phyloP scores from a whole-genome alignment of 2,113 vertebrate species.

The Gobio gobio region DNA sequence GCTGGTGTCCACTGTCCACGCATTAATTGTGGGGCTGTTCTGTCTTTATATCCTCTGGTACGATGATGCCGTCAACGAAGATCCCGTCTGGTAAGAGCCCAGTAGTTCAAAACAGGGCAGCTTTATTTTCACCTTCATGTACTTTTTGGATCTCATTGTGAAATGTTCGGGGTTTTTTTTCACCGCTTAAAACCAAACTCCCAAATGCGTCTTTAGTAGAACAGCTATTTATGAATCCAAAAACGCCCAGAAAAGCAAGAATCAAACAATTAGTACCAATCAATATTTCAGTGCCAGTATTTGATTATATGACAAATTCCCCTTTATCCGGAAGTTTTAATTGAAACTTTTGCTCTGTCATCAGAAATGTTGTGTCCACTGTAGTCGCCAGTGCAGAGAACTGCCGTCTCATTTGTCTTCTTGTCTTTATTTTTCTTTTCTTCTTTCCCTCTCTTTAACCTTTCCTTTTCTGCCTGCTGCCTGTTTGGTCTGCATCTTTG shows the following conservation, averaged over 20 bases:
- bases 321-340: background rate
- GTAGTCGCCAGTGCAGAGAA: conserved; percentile 34
- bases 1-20: conserved; percentile 79
- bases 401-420: conserved; percentile 53
- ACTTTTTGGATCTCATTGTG: background rate
- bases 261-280: conserved; percentile 3
- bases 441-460: conserved; percentile 53
- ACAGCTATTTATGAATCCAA: background rate
- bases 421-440: conserved; percentile 58
- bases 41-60: conserved; percentile 83
- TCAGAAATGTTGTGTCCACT: conserved; percentile 38
- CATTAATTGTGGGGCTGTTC: conserved; percentile 78
- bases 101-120: background rate
- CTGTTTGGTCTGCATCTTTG: conserved; percentile 66
- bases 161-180: background rate
- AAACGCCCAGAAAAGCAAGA: background rate
- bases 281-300: background rate
- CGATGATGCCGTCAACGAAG: conserved; percentile 77
- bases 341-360: background rate
- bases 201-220: background rate
- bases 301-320: background rate
- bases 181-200: background rate
- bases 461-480: conserved; percentile 62
- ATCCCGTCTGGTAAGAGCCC: conserved; percentile 79
- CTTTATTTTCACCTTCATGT: background rate